These are phyloP conservation scores for Camponotus fellah DNA, from an alignment of 2,888 invertebrate species.

Conservation along the genomic window DNA sequence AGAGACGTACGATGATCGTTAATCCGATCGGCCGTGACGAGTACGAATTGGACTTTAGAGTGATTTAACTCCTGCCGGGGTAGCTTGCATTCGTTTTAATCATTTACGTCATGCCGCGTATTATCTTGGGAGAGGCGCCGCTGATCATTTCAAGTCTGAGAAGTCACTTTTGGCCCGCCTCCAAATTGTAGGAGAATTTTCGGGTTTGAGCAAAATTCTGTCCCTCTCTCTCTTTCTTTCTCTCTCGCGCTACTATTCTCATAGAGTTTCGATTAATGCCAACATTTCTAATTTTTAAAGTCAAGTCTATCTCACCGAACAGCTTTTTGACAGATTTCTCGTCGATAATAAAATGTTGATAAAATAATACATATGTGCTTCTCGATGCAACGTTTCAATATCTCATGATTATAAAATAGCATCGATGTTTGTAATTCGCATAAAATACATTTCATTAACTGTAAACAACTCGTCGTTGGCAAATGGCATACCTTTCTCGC, in stretches of 20 bases:
- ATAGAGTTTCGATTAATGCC: conserved; percentile 20
- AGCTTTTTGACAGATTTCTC: conserved; percentile 13
- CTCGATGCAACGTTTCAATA: neutral
- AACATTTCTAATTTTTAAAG: conserved; percentile 13
- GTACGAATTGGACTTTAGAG: conserved; percentile 56
- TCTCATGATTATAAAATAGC: neutral
- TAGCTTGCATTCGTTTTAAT: conserved; percentile 51
- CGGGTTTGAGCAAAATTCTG: conserved; percentile 11
- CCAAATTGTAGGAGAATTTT: conserved; percentile 21
- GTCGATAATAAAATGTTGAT: neutral
- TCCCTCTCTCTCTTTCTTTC: too few relatives aligned
- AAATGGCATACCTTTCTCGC: neutral
- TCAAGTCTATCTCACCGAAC: neutral
- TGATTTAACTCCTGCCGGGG: conserved; percentile 58
- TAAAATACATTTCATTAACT: neutral
- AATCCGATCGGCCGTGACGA: conserved; percentile 60
- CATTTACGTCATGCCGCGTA: conserved; percentile 35
- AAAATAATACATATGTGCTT: neutral
- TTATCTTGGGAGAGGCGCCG: neutral
- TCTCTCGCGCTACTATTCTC: neutral
- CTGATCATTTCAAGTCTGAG: conserved; percentile 5
- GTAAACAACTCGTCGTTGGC: neutral
- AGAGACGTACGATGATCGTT: conserved; percentile 74
- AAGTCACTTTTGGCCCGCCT: neutral
- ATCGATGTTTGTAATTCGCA: neutral